Base-by-base conservation (phyloP, 2,113 vertebrate genomes). In the Apus apus region DNA sequence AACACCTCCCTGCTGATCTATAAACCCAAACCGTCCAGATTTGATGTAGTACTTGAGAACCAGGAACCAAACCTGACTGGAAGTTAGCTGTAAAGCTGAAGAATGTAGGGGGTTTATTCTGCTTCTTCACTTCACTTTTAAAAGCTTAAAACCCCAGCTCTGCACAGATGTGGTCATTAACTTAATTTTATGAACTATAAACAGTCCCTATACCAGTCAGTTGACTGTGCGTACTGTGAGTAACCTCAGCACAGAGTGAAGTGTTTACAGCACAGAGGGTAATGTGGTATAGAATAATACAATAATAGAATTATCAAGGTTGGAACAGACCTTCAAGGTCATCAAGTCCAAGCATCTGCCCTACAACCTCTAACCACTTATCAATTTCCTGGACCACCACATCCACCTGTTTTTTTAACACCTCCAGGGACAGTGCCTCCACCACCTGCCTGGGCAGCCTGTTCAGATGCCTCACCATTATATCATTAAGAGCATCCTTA, bases 141-240 rank as follows among this genome's bases (percentile, higher is more conserved):
- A 66, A 48, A 62, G 27, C 51, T 3, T 2, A 80, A 89, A 72
- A 78, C 54, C 75, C 45, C 60, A 29, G 51, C 77, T 26, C 66
- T 11, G 40, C 66, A 36, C 82, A 91, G 95, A 86, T 70, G 78
- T 30, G 48, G 72, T 38, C 89, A 64, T 91, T 83, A 93, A 85
- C 13, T 83, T 89, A n/a, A 87, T 89, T 96, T 91, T 94, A 82
- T 85, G 81, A 64, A 43, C 84, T 87, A 87, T 89, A 83, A 96
- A 89, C 85, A 85, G 71, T 19, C 25, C 25, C 38, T 2, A 3
- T 29, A 38, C 60, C 93, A 34, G 68, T 30, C 46, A 32, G 50
- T 29, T 8, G 0, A 15, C 6, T 26, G 50, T 2, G n/a, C 13
- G 15, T 20, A 1, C 25, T 0, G 65, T 4, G 56, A 73, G 2